Percentiles rank a stretch among this genome's conserved stretches.
These are phyloP conservation scores for Pungitius pungitius DNA, from an alignment of 2,113 vertebrate species.

Conservation along the genomic window DNA sequence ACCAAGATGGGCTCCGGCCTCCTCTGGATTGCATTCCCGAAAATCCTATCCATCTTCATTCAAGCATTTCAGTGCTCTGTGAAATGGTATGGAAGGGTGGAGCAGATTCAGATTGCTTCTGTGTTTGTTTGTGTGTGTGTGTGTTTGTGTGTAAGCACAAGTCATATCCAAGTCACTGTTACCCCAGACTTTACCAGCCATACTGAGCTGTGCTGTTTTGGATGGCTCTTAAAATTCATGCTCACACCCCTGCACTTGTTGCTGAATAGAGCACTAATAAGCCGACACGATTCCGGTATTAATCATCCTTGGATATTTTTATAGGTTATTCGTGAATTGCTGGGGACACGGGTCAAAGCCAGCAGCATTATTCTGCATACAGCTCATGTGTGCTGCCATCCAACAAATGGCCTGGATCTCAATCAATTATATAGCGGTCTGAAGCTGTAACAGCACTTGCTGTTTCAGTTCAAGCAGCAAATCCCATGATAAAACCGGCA, in stretches of 20 bases:
- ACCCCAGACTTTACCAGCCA: constrained; percentile 16
- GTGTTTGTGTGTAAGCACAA: constrained; percentile 33
- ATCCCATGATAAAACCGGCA: constrained; percentile 72
- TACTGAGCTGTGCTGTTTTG: constrained; percentile 23
- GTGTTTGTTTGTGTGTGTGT: constrained; percentile 46
- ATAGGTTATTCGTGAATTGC: constrained; percentile 49
- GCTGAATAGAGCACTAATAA: constrained; percentile 57
- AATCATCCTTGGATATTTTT: constrained; percentile 70
- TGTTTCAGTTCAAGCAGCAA: constrained; percentile 68
- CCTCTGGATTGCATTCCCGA: constrained; percentile 67
- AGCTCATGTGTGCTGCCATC: constrained; percentile 48
- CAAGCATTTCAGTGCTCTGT: constrained; percentile 68
- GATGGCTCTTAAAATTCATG: constrained; percentile 49
- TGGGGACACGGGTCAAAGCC: constrained; percentile 52
- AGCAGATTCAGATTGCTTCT: constrained; percentile 67
- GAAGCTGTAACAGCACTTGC: constrained; percentile 39
- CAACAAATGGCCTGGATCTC: constrained; percentile 48
- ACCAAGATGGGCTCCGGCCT: constrained; percentile 66
- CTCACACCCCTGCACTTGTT: constrained; percentile 35
- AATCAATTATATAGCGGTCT: constrained; percentile 63
- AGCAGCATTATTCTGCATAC: constrained; percentile 29
- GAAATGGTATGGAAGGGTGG: constrained; percentile 60
- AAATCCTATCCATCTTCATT: constrained; percentile 79
- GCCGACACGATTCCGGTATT: constrained; percentile 58
- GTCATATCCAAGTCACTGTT: constrained; percentile 34